Base-by-base conservation (phyloP, 2,797 vertebrate genomes). In the Rhinoraja longicauda region DNA sequence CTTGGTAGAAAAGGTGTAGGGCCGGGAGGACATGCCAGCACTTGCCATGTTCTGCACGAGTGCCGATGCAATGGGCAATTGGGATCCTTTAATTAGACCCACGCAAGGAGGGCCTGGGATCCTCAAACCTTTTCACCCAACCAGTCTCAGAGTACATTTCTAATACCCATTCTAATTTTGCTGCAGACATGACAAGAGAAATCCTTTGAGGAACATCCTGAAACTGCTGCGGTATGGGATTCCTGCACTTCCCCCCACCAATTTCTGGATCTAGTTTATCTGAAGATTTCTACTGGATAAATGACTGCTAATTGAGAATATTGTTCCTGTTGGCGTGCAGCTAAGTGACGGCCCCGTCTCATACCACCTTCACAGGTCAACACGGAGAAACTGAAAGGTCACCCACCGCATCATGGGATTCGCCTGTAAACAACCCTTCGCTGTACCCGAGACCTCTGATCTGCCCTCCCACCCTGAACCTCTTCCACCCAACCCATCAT, bases 1-100 rank as follows among this genome's bases (percentile, higher is more conserved):
- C 75, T 84, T 92, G 70, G 92, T 45, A 26, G 59, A 81, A 70
- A 81, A 76, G 79, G 32, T 75, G 81, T 92, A 59, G 53, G 76
- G 32, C 21, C 8, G 39, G 17, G 78, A 15, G 53, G 24, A 62
- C 64, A 62, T 9, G 32, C 32, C 45, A 39, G 45, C 45, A 5
- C 32, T 24, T 26, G 79, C 39, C 24, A 45, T 45, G 45, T 45
- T 45, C 45, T 4, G 45, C 45, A 45, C 45, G 45, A 45, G 45
- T 2, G 45, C 45, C 45, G 45, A 45, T 32, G n/a, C 59, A 62
- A 59, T 64, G 15, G 59, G 6, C 59, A 8, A 64, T 1, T 64
- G n/a, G n/a, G 36, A 88, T 36, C 59, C n/a, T 64, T 26, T 8
- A 36, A 24, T 36, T 59, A 67, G 84, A n/a, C n/a, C n/a, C 32